phyloP scores from a whole-genome alignment of 2,888 invertebrate genomes.

The Panzeria rudis region DNA sequence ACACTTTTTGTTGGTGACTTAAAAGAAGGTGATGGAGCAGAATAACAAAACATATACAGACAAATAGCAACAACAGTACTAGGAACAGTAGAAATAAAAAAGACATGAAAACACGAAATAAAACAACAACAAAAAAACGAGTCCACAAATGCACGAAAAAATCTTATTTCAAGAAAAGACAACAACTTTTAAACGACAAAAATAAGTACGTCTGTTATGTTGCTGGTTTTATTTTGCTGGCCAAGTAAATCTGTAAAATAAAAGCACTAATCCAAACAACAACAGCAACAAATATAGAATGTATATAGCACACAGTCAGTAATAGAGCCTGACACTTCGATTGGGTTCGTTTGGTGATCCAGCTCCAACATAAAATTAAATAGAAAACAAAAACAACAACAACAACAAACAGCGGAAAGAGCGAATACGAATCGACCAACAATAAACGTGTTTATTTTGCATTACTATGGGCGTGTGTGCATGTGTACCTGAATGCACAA shows the following conservation, averaged over 20 bases:
- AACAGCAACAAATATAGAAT: slow-evolving; percentile 55
- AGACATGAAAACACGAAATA: neutral
- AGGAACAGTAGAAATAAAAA: slow-evolving; percentile 11
- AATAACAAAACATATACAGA: slow-evolving; percentile 16
- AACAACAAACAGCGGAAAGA: slow-evolving; percentile 7
- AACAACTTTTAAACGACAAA: slow-evolving; percentile 28
- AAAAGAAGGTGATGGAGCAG: slow-evolving; percentile 71
- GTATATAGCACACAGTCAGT: slow-evolving; percentile 36
- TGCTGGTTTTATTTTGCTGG: slow-evolving; percentile 18
- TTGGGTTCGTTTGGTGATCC: slow-evolving; percentile 49
- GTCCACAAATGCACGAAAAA: slow-evolving; percentile 45
- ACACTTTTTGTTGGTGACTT: slow-evolving; percentile 29
- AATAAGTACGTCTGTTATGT: slow-evolving; percentile 36
- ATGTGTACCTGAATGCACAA: neutral
- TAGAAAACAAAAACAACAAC: no score
- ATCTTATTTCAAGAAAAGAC: slow-evolving; percentile 40
- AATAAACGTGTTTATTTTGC: slow-evolving; percentile 58
- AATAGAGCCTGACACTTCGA: slow-evolving; percentile 70
- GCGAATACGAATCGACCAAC: slow-evolving; percentile 33
- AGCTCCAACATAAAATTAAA: slow-evolving; percentile 27
- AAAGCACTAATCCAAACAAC: slow-evolving; percentile 46
- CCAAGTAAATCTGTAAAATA: slow-evolving; percentile 42
- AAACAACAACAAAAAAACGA: slow-evolving; percentile 44
- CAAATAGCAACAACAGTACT: slow-evolving; percentile 27
- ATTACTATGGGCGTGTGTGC: slow-evolving; percentile 3